Percentiles rank a stretch among this genome's conserved stretches.
Conservation (phyloP, 2,797 vertebrate species). For the Gallirallus australis region DNA sequence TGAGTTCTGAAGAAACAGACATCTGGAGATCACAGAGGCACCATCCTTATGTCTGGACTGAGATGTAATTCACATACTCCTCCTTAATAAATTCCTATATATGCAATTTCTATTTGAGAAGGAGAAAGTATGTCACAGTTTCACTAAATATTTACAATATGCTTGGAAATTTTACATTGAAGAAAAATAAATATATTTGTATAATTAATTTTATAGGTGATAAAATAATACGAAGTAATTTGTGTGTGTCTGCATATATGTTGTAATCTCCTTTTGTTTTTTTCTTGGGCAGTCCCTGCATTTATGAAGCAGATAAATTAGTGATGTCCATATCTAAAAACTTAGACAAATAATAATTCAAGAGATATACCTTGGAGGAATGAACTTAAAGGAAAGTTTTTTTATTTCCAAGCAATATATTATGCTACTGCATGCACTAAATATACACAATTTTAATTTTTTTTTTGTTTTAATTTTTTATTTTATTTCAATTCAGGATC, state of each 20-base stretch:
- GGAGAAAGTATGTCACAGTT: not conserved
- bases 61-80: not conserved
- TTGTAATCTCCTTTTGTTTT: not conserved
- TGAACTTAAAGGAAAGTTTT: constrained; percentile 41
- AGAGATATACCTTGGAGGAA: constrained; percentile 44
- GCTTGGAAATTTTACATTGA: constrained; percentile 34
- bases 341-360: constrained; percentile 61
- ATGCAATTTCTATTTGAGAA: constrained; percentile 20
- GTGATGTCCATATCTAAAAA: constrained; percentile 33
- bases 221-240: constrained; percentile 27
- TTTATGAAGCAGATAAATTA: constrained; percentile 64
- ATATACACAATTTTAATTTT: constrained; percentile 15
- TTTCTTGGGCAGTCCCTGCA: constrained; percentile 31
- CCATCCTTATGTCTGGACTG: not conserved
- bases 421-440: not conserved
- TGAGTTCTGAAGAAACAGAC: constrained; percentile 14
- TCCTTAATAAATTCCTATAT: constrained; percentile 24
- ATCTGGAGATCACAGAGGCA: not conserved
- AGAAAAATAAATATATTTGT: constrained; percentile 15
- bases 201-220: constrained; percentile 17
- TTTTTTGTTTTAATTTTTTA: not conserved
- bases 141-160: not conserved
- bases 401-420: constrained; percentile 55
- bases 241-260: not conserved
- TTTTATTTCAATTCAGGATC: constrained; percentile 24